Evolutionary conservation across 2,113 vertebrate genomes (phyloP).

Genomic region (Halcyon senegalensis): DNA sequence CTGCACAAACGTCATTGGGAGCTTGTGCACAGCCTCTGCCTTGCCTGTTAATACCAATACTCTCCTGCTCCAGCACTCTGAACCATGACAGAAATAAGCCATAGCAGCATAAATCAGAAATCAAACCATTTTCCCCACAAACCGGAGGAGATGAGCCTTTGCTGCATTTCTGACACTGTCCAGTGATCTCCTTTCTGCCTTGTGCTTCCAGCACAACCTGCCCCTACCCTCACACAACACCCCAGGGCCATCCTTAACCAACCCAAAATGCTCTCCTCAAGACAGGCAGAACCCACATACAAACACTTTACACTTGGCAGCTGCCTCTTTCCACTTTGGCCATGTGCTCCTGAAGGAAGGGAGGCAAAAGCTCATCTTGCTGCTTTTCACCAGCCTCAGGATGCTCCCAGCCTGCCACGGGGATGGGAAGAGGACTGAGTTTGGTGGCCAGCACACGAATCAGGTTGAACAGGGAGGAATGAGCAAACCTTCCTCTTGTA

Average conservation of each 20-base stretch:
- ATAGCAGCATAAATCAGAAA: background rate
- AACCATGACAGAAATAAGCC: background rate
- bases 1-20: background rate
- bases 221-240: background rate
- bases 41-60: background rate
- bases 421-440: background rate
- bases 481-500: background rate
- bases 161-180: background rate
- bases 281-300: background rate
- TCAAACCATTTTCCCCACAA: background rate
- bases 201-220: background rate
- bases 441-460: background rate
- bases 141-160: background rate
- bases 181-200: background rate
- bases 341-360: background rate
- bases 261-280: rapidly evolving
- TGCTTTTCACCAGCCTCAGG: background rate
- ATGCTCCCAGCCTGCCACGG: rapidly evolving
- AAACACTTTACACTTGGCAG: background rate
- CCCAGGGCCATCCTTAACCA: background rate
- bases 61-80: background rate
- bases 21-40: background rate
- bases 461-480: background rate
- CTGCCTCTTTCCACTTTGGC: background rate
- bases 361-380: background rate